Base-by-base conservation (phyloP, 2,888 invertebrate genomes). In the Harpalus rubripes region DNA sequence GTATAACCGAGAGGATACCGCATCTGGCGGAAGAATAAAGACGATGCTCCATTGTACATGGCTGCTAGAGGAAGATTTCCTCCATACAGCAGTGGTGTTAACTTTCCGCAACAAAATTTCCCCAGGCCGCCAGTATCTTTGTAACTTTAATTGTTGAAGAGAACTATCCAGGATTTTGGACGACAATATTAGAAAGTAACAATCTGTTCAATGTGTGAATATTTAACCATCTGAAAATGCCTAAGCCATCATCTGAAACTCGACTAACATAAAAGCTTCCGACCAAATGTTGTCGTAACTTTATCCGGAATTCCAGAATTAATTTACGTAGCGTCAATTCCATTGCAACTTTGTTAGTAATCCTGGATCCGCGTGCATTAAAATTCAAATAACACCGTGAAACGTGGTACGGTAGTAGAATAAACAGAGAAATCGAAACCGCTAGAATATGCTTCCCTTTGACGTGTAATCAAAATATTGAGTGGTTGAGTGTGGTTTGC, bases 291-390 rank as follows among this genome's bases (percentile, higher is more conserved):
- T 7, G 8, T 16, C 59, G 18, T 18, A 61, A 61, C 59, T 61
- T 61, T 16, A 0, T 61, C 10, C 59, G 6, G 12, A 52, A 61
- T 61, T 61, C 59, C 59, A 18, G 59, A 52, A 61, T 61, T 61
- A 61, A 61, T 61, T 61, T 61, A 61, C 18, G 59, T 61, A 61
- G 59, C 59, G 18, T 61, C 59, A 61, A 61, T 61, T 61, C 18
- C 59, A 16, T 5, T 61, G 59, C 59, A 61, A 61, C 59, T 61
- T 61, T 61, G 59, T 61, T 61, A 6, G 59, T 61, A 61, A 61
- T 61, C 59, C 59, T 15, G 8, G 59, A 61, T 61, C 18, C 18
- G 59, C 59, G 16, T 61, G 59, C 59, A 61, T 61, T 61, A 61
- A 61, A 61, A 61, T 61, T 15, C 59, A 61, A 61, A 61, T 61